These are phyloP conservation scores for Rotaria macrura DNA, from an alignment of 2,888 invertebrate species.

Conservation along the genomic window DNA sequence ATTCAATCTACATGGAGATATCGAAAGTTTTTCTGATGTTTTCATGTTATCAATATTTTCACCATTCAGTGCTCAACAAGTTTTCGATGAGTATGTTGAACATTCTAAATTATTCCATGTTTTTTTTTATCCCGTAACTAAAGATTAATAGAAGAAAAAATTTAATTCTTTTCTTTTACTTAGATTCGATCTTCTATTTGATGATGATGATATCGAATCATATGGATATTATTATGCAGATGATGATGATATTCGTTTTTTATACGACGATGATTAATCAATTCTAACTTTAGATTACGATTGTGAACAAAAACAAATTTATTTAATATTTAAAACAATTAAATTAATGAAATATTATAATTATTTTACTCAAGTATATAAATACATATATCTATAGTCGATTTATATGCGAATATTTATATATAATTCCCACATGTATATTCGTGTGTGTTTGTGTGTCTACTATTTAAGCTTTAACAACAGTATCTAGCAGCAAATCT, in stretches of 20 bases:
- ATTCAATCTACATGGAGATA: conserved; percentile 23
- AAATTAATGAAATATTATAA: no score
- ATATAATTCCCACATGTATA: not conserved
- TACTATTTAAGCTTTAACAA: not conserved
- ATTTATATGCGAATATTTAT: no score
- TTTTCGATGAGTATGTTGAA: not conserved
- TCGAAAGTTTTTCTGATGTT: conserved; percentile 19
- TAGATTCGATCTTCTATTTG: not conserved
- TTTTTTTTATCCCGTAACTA: no score
- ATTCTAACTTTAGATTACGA: no score
- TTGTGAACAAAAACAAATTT: no score
- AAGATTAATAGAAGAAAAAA: no score
- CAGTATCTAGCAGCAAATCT: not conserved
- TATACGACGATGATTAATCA: not conserved
- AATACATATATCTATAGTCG: no score
- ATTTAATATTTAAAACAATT: no score
- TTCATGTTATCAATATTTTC: not conserved
- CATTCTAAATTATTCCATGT: not conserved
- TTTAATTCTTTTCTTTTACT: not conserved
- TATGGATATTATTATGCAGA: not conserved
- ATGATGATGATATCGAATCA: conserved; percentile 1
- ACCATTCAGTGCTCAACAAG: not conserved
- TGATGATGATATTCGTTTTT: not conserved
- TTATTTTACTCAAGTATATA: no score
- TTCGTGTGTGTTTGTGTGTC: not conserved